These are phyloP conservation scores for Tenthredo mesomela DNA, from an alignment of 2,888 invertebrate species.

Conservation along the genomic window DNA sequence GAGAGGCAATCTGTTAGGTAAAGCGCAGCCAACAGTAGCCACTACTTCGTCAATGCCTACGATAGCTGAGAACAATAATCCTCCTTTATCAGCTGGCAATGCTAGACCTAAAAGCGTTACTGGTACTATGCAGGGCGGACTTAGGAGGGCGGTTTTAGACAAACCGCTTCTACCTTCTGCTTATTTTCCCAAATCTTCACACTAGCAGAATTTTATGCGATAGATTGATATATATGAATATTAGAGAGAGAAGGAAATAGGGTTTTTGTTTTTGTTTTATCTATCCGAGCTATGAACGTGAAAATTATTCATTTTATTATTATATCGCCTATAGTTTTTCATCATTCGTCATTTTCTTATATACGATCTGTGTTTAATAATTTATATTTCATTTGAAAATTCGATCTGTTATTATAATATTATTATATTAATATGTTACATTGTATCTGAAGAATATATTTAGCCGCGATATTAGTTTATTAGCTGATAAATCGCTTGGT, in stretches of 20 bases:
- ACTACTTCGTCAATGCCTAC: conserved; percentile 63
- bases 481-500: neutral
- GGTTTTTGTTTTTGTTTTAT: neutral
- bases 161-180: conserved; percentile 74
- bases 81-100: conserved; percentile 64
- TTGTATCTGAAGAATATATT: neutral
- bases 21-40: conserved; percentile 66
- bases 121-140: conserved; percentile 70
- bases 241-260: neutral
- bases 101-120: conserved; percentile 70
- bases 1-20: conserved; percentile 68
- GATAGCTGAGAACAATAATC: conserved; percentile 72
- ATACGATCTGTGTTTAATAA: neutral
- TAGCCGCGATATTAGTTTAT: neutral
- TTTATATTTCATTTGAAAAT: neutral
- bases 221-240: neutral
- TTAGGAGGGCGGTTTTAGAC: conserved; percentile 71
- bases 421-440: too few relatives aligned
- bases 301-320: neutral
- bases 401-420: neutral
- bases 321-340: neutral
- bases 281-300: neutral
- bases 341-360: neutral
- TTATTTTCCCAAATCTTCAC: conserved; percentile 74
- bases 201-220: conserved; percentile 59